Base-by-base conservation (phyloP, 2,888 invertebrate species). In the Sminthurides aquaticus region DNA sequence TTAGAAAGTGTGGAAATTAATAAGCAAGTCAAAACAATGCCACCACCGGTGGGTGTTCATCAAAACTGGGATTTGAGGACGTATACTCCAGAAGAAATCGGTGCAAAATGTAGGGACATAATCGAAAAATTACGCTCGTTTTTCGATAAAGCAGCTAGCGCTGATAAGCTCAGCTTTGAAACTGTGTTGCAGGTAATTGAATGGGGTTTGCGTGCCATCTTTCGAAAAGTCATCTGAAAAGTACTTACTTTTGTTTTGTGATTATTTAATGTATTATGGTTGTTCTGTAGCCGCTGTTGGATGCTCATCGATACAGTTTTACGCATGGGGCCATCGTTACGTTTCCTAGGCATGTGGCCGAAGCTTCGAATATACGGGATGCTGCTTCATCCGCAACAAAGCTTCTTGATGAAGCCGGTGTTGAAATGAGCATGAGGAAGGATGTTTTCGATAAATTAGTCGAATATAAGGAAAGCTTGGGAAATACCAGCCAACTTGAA, bases 341-440 rank as follows among this genome's bases (percentile, higher is more conserved):
- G 67, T 80, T 80, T 70, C 75, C 78, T 18, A 78, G 80, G 68
- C 79, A 80, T 74, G 79, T 80, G 2, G 78, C 77, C 34, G 68
- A 78, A 18, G 76, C 78, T 66, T 79, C 78, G 67, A 76, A 74
- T 2, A 70, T 81, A 3, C 71, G 81, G 34, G 80, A 80, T 72
- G 79, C 79, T 29, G 79, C 80, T 71, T 77, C 78, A 3, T 77
- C 76, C 57, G 80, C 79, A n/a, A 79, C 80, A 60, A 77, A 79
- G 67, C 77, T 78, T 61, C 72, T 81, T 25, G 79, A 80, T 20
- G 79, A 79, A 56, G 79, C 80, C 77, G 78, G 78, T 76, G 80
- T 81, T 0, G 80, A 81, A 69, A 78, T 80, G 76, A 78, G 79
- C 72, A 81, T 81, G 81, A 72, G 80, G 56, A 78, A 80, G 67